Conservation (phyloP, 2,888 invertebrate genomes). For the Epicampocera succincta region DNA sequence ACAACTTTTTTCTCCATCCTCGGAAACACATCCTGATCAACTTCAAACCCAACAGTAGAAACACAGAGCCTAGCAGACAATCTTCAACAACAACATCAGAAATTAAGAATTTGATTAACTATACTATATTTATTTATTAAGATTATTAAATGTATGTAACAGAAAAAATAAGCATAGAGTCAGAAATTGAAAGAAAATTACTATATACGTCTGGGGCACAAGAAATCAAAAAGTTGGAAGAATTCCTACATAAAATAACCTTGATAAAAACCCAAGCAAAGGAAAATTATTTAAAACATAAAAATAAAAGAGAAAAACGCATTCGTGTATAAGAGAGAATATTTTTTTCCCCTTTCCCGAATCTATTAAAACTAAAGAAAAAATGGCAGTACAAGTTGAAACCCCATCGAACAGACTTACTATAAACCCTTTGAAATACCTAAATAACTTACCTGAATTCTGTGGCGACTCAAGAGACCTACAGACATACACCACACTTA, state of each 20-base stretch:
- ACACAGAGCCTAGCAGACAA: background rate
- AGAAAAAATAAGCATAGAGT: conserved; percentile 11
- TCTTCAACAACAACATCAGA: background rate
- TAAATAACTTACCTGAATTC: too few species aligned
- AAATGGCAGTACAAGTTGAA: conserved; percentile 6
- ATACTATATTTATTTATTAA: conserved; percentile 27
- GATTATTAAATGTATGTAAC: too few species aligned
- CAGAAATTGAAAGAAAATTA: conserved; percentile 28
- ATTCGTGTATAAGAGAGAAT: too few species aligned
- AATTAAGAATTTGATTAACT: too few species aligned
- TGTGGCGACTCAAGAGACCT: too few species aligned
- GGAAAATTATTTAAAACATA: too few species aligned
- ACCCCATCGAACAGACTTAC: background rate
- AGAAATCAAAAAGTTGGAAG: conserved; percentile 18
- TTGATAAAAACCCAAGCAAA: conserved; percentile 16
- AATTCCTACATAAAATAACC: conserved; percentile 20
- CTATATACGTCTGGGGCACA: conserved; percentile 6
- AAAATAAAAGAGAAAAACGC: too few species aligned
- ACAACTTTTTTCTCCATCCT: background rate
- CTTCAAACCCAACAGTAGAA: conserved; percentile 1
- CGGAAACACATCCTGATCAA: background rate
- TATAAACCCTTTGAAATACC: too few species aligned
- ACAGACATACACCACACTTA: too few species aligned
- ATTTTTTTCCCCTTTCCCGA: background rate
- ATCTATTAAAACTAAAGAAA: background rate